phyloP scores from a whole-genome alignment of 2,888 invertebrate species.

The Cremastinae sp. region DNA sequence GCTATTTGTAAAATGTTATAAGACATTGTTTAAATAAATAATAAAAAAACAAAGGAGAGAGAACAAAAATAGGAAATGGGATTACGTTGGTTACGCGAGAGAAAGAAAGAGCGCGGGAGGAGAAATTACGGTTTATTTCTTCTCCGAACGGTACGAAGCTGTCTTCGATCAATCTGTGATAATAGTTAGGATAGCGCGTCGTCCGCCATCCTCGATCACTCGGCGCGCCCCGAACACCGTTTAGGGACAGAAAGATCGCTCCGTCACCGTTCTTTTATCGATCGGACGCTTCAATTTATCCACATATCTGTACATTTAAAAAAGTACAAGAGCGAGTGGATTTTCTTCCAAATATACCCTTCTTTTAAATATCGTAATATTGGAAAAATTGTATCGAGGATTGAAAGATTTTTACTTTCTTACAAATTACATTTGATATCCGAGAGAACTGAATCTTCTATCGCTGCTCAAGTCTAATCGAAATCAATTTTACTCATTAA shows the following conservation, averaged over 20 bases:
- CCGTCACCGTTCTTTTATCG: slow-evolving; percentile 26
- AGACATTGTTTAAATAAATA: slow-evolving; percentile 64
- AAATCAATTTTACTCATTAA: background rate
- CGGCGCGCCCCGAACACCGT: slow-evolving; percentile 42
- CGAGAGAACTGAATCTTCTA: too few species aligned
- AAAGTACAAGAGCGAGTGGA: slow-evolving; percentile 19
- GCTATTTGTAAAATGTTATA: slow-evolving; percentile 72
- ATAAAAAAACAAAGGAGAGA: slow-evolving; percentile 36
- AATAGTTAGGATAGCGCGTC: slow-evolving; percentile 73
- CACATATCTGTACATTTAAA: slow-evolving; percentile 55
- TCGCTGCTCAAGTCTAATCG: too few species aligned
- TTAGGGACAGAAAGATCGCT: slow-evolving; percentile 34
- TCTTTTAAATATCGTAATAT: background rate
- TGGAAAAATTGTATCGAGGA: too few species aligned
- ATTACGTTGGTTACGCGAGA: slow-evolving; percentile 40
- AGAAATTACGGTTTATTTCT: slow-evolving; percentile 30
- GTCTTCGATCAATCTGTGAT: slow-evolving; percentile 79
- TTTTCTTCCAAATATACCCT: background rate
- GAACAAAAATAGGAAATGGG: too few species aligned
- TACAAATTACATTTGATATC: background rate
- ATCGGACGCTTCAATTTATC: slow-evolving; percentile 39
- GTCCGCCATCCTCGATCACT: slow-evolving; percentile 56
- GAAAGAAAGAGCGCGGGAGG: slow-evolving; percentile 32
- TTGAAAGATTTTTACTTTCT: background rate
- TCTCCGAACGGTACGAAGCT: slow-evolving; percentile 65